Evolutionary conservation across 2,113 vertebrate genomes (phyloP), one percentile per base, ranked within the genome.

Genomic region (Mixornis gularis): DNA sequence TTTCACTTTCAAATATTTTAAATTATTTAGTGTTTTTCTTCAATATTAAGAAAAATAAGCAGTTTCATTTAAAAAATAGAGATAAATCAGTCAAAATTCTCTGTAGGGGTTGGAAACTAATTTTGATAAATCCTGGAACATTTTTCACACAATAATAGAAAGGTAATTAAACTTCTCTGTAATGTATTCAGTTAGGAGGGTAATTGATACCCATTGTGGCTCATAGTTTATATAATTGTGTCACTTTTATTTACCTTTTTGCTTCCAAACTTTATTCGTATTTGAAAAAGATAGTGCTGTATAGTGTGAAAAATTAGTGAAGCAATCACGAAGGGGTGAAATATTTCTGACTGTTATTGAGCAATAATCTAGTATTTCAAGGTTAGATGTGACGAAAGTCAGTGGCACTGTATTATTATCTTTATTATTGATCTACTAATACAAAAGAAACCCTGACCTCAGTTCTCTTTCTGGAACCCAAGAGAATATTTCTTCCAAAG

Each of bases 351-450:
- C 49, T 87, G 62, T 12, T 70, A 91, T 74, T 84, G 49, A 92
- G 52, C 38, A 89, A 87, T 91, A 95, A 95, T 94, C 56, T 69
- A 93, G 72, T 94, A 90, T 63, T 74, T 97, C 89, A 97, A 97
- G 90, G 91, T 97, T 90, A 97, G 77, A 69, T 68, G 85, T 85
- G 69, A 94, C 66, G 94, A 85, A 96, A 94, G 49, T 96, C 85
- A 96, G 59, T 94, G 88, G 91, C 69, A 95, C 20, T 52, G 21
- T n/a, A 87, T 95, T 92, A 97, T 96, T 97, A 95, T 96, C 85
- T 97, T 88, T 93, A 83, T 95, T 97, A 97, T 94, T 97, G 95
- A 97, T 97, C 95, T 95, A 93, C 56, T 40, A 79, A 85, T 59
- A 82, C 8, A 92, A 93, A 92, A 95, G 66, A 87, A 86, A 92